Evolutionary conservation across 2,797 vertebrate genomes (phyloP).

Genomic region (Morelia viridis): DNA sequence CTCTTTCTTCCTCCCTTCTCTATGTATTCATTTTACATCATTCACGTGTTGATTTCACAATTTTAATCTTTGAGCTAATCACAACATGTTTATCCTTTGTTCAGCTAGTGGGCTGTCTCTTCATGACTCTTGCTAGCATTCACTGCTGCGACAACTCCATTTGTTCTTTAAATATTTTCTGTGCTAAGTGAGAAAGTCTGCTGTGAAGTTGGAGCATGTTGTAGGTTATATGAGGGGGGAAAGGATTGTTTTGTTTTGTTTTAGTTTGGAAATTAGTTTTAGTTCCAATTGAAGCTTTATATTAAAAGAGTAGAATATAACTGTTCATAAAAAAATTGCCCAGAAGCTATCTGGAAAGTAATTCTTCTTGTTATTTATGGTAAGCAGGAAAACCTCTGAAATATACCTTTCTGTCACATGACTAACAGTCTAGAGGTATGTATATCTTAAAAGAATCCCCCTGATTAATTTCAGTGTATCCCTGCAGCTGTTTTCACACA

Average conservation of each 20-base stretch:
- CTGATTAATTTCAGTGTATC: slow-evolving; percentile 62
- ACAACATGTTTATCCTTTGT: too few relatives aligned
- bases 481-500: slow-evolving; percentile 60
- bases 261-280: slow-evolving; percentile 67
- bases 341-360: slow-evolving; percentile 76
- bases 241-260: slow-evolving; percentile 29
- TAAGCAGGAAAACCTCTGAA: slow-evolving; percentile 71
- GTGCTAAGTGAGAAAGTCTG: slow-evolving; percentile 33
- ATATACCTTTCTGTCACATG: slow-evolving; percentile 70
- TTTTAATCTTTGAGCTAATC: neutral
- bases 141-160: slow-evolving; percentile 47
- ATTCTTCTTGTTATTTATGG: slow-evolving; percentile 77
- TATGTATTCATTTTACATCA: neutral
- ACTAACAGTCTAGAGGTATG: neutral
- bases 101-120: neutral
- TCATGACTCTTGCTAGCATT: slow-evolving; percentile 11
- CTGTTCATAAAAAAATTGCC: slow-evolving; percentile 77
- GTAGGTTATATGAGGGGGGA: slow-evolving; percentile 21
- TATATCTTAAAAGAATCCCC: slow-evolving; percentile 37
- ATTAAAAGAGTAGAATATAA: slow-evolving; percentile 72
- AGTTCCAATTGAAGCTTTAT: slow-evolving; percentile 65
- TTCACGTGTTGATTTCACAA: neutral
- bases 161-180: slow-evolving; percentile 52
- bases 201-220: slow-evolving; percentile 50
- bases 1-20: neutral